Conservation (phyloP, 1,140 invertebrate genomes). For the Aphelinus atriplicis region DNA sequence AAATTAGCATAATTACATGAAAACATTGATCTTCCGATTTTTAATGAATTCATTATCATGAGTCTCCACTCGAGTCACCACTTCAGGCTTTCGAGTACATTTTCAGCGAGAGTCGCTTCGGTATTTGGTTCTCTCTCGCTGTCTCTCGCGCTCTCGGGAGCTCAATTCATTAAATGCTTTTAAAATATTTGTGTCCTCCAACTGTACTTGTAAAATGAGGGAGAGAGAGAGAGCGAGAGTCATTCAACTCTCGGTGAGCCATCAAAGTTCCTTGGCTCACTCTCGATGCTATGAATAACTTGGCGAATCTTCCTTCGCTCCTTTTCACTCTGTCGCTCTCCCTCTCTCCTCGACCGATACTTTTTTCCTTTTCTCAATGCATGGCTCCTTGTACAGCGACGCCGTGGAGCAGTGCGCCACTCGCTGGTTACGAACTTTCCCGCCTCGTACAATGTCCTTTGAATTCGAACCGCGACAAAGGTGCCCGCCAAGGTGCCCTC, state of each 20-base stretch:
- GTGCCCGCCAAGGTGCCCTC: not conserved
- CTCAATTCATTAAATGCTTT: conserved; percentile 21
- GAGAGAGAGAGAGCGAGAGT: not conserved
- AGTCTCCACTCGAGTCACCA: not conserved
- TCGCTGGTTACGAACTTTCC: conserved; percentile 15
- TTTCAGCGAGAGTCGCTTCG: too few species aligned
- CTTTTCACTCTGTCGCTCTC: not conserved
- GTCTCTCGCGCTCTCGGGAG: not conserved
- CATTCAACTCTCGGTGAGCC: conserved; percentile 13
- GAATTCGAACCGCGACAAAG: conserved; percentile 50
- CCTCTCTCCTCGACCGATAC: not conserved
- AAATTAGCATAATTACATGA: not conserved
- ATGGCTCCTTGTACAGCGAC: too few species aligned
- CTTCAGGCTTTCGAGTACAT: too few species aligned
- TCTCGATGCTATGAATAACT: conserved; percentile 23
- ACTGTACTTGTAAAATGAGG: conserved; percentile 20
- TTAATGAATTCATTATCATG: conserved; percentile 18
- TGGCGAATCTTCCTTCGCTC: conserved; percentile 13
- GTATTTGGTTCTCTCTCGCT: too few species aligned
- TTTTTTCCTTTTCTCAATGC: conserved; percentile 18
- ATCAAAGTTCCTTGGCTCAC: conserved; percentile 18
- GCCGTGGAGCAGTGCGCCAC: not conserved
- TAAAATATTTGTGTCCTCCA: conserved; percentile 13
- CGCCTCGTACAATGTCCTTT: conserved; percentile 43
- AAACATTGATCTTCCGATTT: not conserved